Percentiles rank a stretch among this genome's conserved stretches.
Evolutionary conservation across 2,797 vertebrate species (phyloP).

Genomic region (Threskiornis aethiopicus): DNA sequence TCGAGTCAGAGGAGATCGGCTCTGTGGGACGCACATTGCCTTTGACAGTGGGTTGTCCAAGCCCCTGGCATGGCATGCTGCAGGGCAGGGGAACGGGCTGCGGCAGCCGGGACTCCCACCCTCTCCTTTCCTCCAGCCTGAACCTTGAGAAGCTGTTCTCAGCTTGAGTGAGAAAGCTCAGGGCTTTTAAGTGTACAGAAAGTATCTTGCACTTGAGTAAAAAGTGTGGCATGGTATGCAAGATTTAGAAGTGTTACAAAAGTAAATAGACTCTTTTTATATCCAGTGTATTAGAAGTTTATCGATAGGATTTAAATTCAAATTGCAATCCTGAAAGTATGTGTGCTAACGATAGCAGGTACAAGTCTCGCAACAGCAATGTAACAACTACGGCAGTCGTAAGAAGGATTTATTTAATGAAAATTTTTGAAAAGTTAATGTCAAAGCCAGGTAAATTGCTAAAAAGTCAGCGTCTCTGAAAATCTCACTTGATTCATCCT

Average conservation of each 20-base stretch:
- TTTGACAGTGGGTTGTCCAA: neutral
- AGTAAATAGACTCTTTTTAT: neutral
- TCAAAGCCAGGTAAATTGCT: neutral
- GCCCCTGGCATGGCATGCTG: accelerated
- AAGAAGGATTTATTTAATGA: neutral
- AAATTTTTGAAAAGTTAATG: neutral
- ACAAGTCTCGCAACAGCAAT: neutral
- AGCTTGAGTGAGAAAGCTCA: neutral
- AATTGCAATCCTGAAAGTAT: neutral
- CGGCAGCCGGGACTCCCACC: neutral
- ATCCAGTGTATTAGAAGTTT: neutral
- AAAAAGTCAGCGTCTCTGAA: neutral
- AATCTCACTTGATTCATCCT: neutral
- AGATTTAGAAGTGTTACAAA: neutral
- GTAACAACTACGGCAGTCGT: neutral
- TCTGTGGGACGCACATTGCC: neutral
- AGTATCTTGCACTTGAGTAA: neutral
- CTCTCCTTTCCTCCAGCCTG: neutral
- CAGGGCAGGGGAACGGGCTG: accelerated
- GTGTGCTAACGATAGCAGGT: neutral
- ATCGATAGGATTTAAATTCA: neutral
- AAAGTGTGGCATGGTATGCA: accelerated
- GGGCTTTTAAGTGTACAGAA: neutral
- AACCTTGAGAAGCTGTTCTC: neutral
- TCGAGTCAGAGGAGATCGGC: neutral